Conservation (phyloP, 2,797 vertebrate genomes). For the Spinus pinus region DNA sequence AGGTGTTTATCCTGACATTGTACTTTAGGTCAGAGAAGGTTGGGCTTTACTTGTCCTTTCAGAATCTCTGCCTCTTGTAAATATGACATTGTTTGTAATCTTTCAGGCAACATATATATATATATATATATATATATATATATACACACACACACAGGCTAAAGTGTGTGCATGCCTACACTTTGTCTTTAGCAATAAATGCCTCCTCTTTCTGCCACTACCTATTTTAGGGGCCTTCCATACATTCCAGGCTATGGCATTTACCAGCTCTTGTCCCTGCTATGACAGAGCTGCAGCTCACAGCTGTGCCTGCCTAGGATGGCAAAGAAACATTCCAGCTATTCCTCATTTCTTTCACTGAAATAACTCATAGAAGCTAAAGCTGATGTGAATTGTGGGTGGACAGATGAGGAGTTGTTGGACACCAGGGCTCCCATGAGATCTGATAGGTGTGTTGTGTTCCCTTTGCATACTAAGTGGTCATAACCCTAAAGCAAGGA, state of each 20-base stretch:
- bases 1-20: neutral
- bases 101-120: neutral
- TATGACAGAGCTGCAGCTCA: neutral
- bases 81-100: neutral
- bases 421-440: neutral
- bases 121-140: no score
- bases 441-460: no score
- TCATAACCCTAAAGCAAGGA: neutral
- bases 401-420: neutral
- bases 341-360: neutral
- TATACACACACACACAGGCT: no score
- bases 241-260: neutral
- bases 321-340: neutral
- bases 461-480: rapidly evolving
- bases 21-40: neutral
- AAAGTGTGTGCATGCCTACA: rapidly evolving
- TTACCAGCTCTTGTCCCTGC: neutral
- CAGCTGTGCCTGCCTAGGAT: neutral
- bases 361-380: neutral
- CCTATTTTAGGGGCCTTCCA: neutral
- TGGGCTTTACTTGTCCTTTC: neutral
- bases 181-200: neutral
- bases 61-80: neutral
- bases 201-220: neutral
- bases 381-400: neutral